Percentiles rank a stretch among this genome's conserved stretches.
These are phyloP conservation scores for Myocastor coypus DNA, from an alignment of 2,113 vertebrate species.

Conservation along the genomic window DNA sequence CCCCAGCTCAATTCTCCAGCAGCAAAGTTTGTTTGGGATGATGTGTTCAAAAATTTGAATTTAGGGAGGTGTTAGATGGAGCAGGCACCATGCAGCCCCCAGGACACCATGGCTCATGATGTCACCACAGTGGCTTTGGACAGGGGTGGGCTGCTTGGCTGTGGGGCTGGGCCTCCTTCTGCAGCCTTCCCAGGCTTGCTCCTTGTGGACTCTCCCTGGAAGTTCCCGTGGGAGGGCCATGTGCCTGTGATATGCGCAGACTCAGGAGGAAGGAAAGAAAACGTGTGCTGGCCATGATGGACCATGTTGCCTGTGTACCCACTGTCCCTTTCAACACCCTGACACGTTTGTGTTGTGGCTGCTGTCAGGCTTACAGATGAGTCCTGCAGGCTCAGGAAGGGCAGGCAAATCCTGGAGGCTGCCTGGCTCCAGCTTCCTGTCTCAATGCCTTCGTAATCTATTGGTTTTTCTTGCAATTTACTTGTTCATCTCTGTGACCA, in stretches of 20 bases:
- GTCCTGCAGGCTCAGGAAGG: background rate
- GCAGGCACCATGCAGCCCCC: background rate
- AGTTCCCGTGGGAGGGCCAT: rapidly evolving
- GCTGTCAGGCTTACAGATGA: rapidly evolving
- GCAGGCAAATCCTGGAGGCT: background rate
- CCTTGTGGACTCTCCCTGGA: background rate
- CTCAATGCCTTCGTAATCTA: background rate
- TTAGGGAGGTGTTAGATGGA: background rate
- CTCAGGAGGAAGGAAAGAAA: background rate
- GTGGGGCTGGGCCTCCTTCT: rapidly evolving
- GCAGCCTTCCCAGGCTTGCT: background rate
- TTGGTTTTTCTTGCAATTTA: background rate
- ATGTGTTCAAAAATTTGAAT: background rate
- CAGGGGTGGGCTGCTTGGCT: rapidly evolving
- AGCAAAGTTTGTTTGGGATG: slow-evolving; percentile 14
- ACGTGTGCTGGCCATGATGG: background rate
- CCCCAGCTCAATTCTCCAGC: background rate
- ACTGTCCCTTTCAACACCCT: rapidly evolving
- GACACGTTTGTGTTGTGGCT: rapidly evolving
- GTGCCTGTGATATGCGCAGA: background rate
- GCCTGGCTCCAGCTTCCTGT: rapidly evolving
- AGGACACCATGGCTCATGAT: rapidly evolving
- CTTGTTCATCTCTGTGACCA: background rate
- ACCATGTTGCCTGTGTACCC: background rate
- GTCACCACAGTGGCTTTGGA: background rate